Base-by-base conservation (phyloP, 2,113 vertebrate species). In the Ranitomeya imitator region DNA sequence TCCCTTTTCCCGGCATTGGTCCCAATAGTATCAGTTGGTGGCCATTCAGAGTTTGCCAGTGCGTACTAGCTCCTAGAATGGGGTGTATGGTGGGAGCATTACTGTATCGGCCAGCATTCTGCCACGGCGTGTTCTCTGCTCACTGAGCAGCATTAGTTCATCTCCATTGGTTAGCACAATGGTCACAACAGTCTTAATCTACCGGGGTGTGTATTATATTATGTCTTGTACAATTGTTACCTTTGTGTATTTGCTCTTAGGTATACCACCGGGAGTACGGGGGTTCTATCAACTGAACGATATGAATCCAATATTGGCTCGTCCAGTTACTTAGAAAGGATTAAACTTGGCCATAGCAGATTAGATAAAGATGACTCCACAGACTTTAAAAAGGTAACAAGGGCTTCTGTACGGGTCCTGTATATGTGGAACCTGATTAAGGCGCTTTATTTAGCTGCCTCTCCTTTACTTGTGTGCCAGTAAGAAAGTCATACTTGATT, bases 371-470 rank as follows among this genome's bases (percentile, higher is more conserved):
- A 99, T 74, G 97, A 98, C 90, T 90, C 96, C 92, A 95, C 96
- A 90, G 97, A 99, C 93, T 99, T 98, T 91, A 99, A 99, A 95
- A 99, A 99, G 97, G 98, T 98, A 94, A 83, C 19, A 26, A 45
- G 45, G 37, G 16, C 10, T 78, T 78, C 37, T 74, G 7, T 19
- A 51, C 18, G 37, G 37, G 51, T 51, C 21, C 73, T 21, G 7
- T 52, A 21, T 9, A 51, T 18, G 37, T 74, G 4, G 51, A 51
- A 51, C 37, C 2, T 7, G 65, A 67, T 71, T 31, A 71, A 12
- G 16, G 4, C 10, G 18, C 45, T 52, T 21, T 76, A 52, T 76
- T 9, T 76, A 37, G 71, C 31, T 37, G 26, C 14, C 26, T 7
- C 31, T 15, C 6, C 69, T 73, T 73, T 16, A 15, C 23, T 19